A percentile compares a stretch with the other conserved stretches of the same genome.
Evolutionary conservation across 1,140 invertebrate genomes (phyloP).

Genomic region (Aphaenogaster ashmeadi): DNA sequence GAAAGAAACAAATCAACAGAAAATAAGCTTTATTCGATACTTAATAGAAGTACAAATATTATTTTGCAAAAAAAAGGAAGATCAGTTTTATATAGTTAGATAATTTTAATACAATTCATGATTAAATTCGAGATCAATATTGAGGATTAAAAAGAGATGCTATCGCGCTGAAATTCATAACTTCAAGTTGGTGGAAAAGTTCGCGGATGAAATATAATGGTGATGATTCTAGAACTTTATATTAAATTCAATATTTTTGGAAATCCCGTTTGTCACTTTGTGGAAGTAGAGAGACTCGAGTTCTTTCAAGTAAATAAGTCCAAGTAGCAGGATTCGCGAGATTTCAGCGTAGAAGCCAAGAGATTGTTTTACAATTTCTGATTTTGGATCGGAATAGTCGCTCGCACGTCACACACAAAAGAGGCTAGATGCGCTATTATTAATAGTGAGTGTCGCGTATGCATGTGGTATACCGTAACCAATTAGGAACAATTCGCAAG

Average conservation of each 20-base stretch:
- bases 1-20: background rate
- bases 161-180: background rate
- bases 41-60: background rate
- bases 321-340: conserved; percentile 40
- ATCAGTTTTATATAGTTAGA: background rate
- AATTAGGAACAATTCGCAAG: conserved; percentile 33
- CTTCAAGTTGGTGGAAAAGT: background rate
- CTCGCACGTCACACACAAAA: conserved; percentile 85
- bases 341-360: conserved; percentile 24
- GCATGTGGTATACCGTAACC: conserved; percentile 30
- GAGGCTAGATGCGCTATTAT: conserved; percentile 36
- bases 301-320: background rate
- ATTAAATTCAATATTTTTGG: conserved; percentile 29
- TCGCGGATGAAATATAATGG: background rate
- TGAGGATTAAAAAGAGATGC: background rate
- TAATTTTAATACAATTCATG: conserved; percentile 2
- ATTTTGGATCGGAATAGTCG: conserved; percentile 84
- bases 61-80: background rate
- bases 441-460: conserved; percentile 30
- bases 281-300: background rate
- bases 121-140: conserved; percentile 1
- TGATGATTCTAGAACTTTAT: background rate
- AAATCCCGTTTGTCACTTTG: background rate
- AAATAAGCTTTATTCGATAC: conserved; percentile 5
- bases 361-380: conserved; percentile 72